Base-by-base conservation (phyloP, 2,888 invertebrate genomes). In the Frankliniella intonsa region DNA sequence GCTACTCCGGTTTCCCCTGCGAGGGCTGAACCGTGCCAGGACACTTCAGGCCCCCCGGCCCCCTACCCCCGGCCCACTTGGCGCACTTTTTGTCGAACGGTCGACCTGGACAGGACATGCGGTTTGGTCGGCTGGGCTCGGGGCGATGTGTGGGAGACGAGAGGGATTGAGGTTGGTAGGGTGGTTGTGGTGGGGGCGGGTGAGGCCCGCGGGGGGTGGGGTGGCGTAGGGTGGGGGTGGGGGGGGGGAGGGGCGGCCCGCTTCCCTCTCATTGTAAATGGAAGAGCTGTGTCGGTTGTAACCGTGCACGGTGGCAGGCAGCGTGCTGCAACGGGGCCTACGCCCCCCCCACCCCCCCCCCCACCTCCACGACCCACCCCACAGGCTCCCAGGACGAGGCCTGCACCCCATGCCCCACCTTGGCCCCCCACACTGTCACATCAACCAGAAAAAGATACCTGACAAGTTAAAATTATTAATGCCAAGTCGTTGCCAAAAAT, bases 281-380 rank as follows among this genome's bases (percentile, higher is more conserved):
- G 69, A 76, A 76, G 69, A 76, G 25, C 69, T 76, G 69, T 76
- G 69, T 76, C 69, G 69, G 69, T 25, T 76, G 69, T 76, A 76
- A 76, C 69, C 69, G 69, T 12, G 62, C 62, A n/a, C 14, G 62
- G 14, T 7, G 17, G 14, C 19, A 7, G 17, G 14, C 19, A 7
- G 62, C 19, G 62, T 62, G 62, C 62, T 19, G 19, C 62, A 62
- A 10, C 17, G 12, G 19, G 11, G 17, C 38, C 38, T 55, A 14
- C 17, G 62, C 62, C 62, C 62, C 62, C 62, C 62, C 62, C 62
- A 10, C 8, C 14, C 62, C 62, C 55, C 55, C 17, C 55, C 55
- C 3, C 55, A 55, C 3, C 17, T 17, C 55, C 14, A 5, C 55
- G 12, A 62, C 19, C 62, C 17, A 17, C n/a, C 62, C 7, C 62